Evolutionary conservation across 2,113 vertebrate genomes (phyloP).

Genomic region (Nymphicus hollandicus): DNA sequence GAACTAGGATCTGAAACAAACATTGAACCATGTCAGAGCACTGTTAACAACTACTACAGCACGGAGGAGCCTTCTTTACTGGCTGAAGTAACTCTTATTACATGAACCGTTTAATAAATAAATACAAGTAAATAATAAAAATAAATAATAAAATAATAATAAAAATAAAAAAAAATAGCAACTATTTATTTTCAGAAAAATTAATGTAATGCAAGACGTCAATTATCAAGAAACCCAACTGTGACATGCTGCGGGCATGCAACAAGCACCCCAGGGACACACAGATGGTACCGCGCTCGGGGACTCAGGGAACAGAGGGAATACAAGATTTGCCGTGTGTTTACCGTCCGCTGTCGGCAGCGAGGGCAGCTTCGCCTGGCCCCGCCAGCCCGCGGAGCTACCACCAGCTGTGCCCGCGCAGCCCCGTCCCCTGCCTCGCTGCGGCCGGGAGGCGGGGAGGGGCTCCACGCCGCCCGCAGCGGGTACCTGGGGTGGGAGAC

Average conservation of each 20-base stretch:
- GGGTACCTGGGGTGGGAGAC: not conserved
- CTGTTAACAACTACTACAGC: not conserved
- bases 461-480: not conserved
- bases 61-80: not conserved
- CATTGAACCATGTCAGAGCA: not conserved
- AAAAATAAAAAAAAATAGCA: not conserved
- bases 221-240: not conserved
- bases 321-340: not conserved
- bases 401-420: not conserved
- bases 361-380: not conserved
- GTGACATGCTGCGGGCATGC: not conserved
- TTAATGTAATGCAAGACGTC: no score
- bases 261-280: not conserved
- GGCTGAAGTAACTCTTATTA: not conserved
- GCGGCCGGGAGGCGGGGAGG: not conserved
- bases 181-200: not conserved
- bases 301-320: accelerated
- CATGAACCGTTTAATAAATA: not conserved
- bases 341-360: not conserved
- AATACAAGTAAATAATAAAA: not conserved
- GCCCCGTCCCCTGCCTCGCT: not conserved
- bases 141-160: not conserved
- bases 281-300: accelerated
- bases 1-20: not conserved
- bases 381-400: not conserved